Base-by-base conservation (phyloP, 2,797 vertebrate genomes). In the Artibeus lituratus region DNA sequence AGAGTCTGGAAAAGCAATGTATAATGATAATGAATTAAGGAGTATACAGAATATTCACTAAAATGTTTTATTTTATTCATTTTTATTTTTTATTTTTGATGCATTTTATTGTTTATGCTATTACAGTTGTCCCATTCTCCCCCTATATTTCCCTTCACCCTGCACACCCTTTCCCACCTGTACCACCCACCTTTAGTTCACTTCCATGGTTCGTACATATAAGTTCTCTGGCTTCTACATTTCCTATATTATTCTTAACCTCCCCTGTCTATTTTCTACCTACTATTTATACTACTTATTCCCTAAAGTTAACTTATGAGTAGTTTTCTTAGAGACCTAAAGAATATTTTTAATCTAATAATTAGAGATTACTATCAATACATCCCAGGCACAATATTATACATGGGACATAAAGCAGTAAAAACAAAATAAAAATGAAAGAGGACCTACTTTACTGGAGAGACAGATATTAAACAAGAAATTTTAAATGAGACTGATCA, bases 361-460 rank as follows among this genome's bases (percentile, higher is more conserved):
- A 57, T 74, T 84, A 42, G 12, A 73, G 22, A 74, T 72, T 84
- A 19, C 14, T 49, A 47, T 77, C 73, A 82, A 59, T n/a, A 67
- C 29, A 35, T 1, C 26, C 19, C 53, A 44, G 3, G 9, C 0
- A 9, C 9, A 69, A 84, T 35, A 84, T 16, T 32, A 81, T 15
- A 39, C 9, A 83, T 8, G 59, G 12, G n/a, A 92, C 10, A 62
- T 47, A 76, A 87, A 37, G 12, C 18, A 67, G 7, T 47, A 85
- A 96, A 96, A 26, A 73, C 12, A 73, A 73, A 70, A 22, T 81
- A 97, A 95, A 97, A 92, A 26, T 18, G 85, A 94, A 96, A 94
- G 21, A 55, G 11, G 12, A 87, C 69, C 85, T 96, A 96, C 62
- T 87, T 94, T 87, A 89, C 73, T 10, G 18, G 16, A 0, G 15